Evolutionary conservation across 2,113 vertebrate species (phyloP).

Genomic region (Empidonax traillii): DNA sequence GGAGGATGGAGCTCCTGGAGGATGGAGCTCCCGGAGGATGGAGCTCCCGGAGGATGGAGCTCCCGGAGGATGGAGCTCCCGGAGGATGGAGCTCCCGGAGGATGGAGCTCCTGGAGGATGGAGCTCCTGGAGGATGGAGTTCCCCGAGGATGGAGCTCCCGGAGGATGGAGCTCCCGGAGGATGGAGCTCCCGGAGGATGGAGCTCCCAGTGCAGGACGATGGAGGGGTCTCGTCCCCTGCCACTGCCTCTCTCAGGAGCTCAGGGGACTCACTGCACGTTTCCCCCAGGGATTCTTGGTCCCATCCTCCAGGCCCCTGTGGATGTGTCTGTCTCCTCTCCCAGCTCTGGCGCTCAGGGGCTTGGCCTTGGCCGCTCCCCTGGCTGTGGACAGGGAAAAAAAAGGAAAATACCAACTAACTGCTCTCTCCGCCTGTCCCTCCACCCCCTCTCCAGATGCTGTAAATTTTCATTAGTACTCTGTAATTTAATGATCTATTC

Average conservation of each 20-base stretch:
- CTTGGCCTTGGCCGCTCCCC: background rate
- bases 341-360: background rate
- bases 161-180: background rate
- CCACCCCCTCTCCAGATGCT: background rate
- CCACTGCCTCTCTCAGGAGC: rapidly evolving
- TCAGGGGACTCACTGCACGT: rapidly evolving
- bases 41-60: background rate
- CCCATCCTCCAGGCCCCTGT: rapidly evolving
- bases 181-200: background rate
- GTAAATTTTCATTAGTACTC: conserved; percentile 38
- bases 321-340: rapidly evolving
- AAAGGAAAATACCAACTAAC: background rate
- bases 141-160: no score
- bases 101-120: background rate
- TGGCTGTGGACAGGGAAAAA: background rate
- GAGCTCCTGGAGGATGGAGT: background rate
- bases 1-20: no score
- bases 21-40: background rate
- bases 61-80: background rate
- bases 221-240: background rate
- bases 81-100: background rate
- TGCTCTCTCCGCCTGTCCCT: background rate
- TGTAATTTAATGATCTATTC: conserved; percentile 58
- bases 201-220: rapidly evolving
- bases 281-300: rapidly evolving